Evolutionary conservation across 92 coral and sea anemone genomes (phyloP).

Genomic region (Heteractis magnifica): DNA sequence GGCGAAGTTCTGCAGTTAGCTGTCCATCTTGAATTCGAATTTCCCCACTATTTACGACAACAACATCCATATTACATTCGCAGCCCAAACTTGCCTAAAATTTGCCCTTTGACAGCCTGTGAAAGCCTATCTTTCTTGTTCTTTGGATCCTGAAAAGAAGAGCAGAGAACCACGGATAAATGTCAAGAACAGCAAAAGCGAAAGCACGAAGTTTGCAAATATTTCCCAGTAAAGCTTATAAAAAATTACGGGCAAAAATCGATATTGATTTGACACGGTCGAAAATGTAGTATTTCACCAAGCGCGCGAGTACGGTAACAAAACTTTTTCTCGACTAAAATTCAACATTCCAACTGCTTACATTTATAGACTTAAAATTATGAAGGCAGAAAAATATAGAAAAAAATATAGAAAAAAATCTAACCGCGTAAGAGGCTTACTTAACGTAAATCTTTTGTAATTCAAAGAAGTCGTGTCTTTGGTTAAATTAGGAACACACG

Average conservation of each 20-base stretch:
- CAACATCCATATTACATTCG: slow-evolving; percentile 46
- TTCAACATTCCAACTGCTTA: slow-evolving; percentile 34
- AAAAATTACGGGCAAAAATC: slow-evolving; percentile 40
- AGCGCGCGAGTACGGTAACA: slow-evolving; percentile 25
- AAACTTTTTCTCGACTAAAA: slow-evolving; percentile 30
- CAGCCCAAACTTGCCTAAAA: slow-evolving; percentile 46
- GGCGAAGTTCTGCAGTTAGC: slow-evolving; percentile 56
- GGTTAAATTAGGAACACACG: slow-evolving; percentile 25
- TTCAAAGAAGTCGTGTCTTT: slow-evolving; percentile 26
- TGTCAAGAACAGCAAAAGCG: slow-evolving; percentile 34
- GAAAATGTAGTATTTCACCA: slow-evolving; percentile 46
- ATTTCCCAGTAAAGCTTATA: slow-evolving; percentile 30
- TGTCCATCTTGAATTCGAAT: slow-evolving; percentile 47
- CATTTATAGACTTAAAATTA: slow-evolving; percentile 9
- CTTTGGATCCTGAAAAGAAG: slow-evolving; percentile 30
- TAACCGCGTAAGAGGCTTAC: slow-evolving; percentile 40
- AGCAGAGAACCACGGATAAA: slow-evolving; percentile 17
- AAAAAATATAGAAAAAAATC: slow-evolving; percentile 27
- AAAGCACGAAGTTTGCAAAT: slow-evolving; percentile 21
- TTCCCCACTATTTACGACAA: slow-evolving; percentile 44
- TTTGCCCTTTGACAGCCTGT: slow-evolving; percentile 64
- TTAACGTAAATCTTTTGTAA: slow-evolving; percentile 34
- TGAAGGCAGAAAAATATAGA: not conserved
- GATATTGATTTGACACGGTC: slow-evolving; percentile 50
- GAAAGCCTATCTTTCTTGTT: slow-evolving; percentile 27